These are phyloP conservation scores for Rhinophrynus dorsalis DNA, from an alignment of 2,797 vertebrate species.

Conservation along the genomic window DNA sequence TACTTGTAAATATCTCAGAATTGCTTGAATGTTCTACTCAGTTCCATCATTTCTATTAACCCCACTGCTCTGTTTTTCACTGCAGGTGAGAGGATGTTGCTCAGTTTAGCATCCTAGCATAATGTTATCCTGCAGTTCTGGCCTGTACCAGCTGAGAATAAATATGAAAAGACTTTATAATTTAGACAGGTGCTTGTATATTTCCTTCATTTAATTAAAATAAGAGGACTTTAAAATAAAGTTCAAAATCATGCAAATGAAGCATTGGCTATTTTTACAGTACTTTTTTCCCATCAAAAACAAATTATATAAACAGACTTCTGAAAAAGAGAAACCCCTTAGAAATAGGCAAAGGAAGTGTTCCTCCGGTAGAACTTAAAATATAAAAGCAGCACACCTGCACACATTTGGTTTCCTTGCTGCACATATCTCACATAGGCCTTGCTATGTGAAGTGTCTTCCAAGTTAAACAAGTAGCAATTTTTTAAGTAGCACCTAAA, in stretches of 20 bases:
- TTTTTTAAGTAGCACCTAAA: constrained; percentile 72
- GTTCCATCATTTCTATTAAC: not conserved
- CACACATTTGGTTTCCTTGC: constrained; percentile 65
- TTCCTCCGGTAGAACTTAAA: constrained; percentile 51
- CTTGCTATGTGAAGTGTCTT: constrained; percentile 70
- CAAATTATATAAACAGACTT: constrained; percentile 56
- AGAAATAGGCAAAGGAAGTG: constrained; percentile 54
- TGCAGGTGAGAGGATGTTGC: not conserved
- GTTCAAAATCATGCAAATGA: constrained; percentile 55
- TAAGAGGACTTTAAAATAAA: constrained; percentile 26
- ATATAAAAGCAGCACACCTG: constrained; percentile 67
- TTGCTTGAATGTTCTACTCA: not conserved
- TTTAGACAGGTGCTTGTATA: constrained; percentile 46
- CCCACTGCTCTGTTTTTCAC: not conserved
- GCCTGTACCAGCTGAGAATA: not conserved
- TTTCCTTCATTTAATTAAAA: constrained; percentile 46
- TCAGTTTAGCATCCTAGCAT: not conserved
- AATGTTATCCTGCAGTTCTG: constrained; percentile 1
- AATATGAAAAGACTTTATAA: constrained; percentile 37
- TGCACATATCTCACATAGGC: constrained; percentile 58
- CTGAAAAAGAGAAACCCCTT: constrained; percentile 52
- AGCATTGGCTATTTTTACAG: constrained; percentile 51
- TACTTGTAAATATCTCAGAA: too few relatives aligned
- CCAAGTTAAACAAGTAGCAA: constrained; percentile 81
- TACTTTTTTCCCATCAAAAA: constrained; percentile 51